Evolutionary conservation across 2,797 vertebrate genomes (phyloP).

Genomic region (Anomalospiza imberbis): DNA sequence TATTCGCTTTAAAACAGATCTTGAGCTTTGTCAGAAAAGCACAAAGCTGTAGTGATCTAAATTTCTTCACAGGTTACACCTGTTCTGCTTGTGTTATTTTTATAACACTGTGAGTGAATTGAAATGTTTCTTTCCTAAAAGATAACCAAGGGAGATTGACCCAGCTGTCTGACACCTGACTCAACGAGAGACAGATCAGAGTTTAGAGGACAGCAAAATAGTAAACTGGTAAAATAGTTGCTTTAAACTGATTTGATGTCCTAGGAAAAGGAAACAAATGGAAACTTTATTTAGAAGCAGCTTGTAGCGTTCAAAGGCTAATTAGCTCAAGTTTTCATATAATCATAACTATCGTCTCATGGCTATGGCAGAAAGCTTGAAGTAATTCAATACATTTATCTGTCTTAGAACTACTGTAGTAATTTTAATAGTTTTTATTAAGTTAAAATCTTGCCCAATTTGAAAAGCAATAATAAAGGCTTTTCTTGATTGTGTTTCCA

Average conservation of each 20-base stretch:
- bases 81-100: not conserved
- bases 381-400: not conserved
- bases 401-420: not conserved
- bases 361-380: not conserved
- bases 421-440: not conserved
- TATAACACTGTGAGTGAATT: not conserved
- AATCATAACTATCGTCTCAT: rapidly evolving
- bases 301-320: not conserved
- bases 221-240: not conserved
- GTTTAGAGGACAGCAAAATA: not conserved
- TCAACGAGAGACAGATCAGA: rapidly evolving
- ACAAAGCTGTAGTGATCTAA: not conserved
- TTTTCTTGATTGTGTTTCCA: not conserved
- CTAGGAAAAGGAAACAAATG: not conserved
- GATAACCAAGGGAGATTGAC: not conserved
- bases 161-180: not conserved
- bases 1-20: not conserved
- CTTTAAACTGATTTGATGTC: not conserved
- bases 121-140: not conserved
- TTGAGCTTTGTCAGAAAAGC: not conserved
- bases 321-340: not conserved
- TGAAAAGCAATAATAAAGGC: not conserved
- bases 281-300: not conserved
- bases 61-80: not conserved
- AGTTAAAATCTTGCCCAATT: not conserved